Conservation (phyloP, 2,888 invertebrate species). For the Mesorhabditis spiculigera region DNA sequence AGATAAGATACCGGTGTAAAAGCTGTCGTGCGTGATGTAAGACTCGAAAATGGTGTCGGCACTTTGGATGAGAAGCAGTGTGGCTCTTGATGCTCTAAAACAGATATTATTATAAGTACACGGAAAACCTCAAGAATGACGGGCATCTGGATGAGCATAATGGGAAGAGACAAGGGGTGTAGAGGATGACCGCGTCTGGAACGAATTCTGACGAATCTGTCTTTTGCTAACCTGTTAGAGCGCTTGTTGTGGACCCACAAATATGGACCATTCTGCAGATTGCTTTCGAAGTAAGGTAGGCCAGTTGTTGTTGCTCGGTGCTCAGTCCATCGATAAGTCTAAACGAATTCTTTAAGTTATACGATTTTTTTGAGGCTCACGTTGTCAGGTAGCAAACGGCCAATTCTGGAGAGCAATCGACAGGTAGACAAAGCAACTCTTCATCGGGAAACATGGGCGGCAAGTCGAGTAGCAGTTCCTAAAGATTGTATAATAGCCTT, state of each 20-base stretch:
- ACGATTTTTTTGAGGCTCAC: neutral
- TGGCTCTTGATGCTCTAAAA: neutral
- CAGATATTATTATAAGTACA: neutral
- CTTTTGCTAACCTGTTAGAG: neutral
- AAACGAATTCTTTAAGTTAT: neutral
- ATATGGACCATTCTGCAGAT: neutral
- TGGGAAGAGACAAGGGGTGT: neutral
- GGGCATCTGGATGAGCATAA: conserved; percentile 4
- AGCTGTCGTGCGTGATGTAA: conserved; percentile 1
- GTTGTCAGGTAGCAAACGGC: neutral
- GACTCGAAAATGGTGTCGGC: neutral
- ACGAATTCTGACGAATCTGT: neutral
- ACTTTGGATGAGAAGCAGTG: neutral
- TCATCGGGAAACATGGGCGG: neutral
- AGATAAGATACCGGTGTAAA: neutral
- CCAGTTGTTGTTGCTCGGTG: neutral
- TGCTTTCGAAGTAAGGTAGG: neutral
- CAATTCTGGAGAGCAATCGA: neutral
- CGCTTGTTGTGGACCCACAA: neutral
- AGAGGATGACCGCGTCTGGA: conserved; percentile 4
- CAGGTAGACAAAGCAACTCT: conserved; percentile 1
- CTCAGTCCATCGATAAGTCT: neutral
- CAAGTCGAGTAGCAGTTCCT: neutral
- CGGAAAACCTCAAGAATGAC: neutral
- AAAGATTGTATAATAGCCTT: neutral